phyloP scores from a whole-genome alignment of 2,888 invertebrate species.

The Apotomis betuletana region DNA sequence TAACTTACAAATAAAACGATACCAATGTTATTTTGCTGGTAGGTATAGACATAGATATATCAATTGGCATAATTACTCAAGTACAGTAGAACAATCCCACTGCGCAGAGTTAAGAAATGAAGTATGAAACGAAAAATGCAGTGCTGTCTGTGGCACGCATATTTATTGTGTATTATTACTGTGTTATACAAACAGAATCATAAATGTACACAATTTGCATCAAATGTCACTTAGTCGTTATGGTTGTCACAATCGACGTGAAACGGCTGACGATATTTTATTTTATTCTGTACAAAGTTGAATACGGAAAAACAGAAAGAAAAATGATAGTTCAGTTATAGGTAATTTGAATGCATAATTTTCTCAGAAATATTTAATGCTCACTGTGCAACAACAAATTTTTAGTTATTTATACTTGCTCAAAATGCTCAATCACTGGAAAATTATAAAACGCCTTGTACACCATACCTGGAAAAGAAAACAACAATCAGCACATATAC shows the following conservation, averaged over 20 bases:
- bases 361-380: conserved; percentile 1
- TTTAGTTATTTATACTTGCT: conserved; percentile 1
- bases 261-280: too few relatives aligned
- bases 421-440: not conserved
- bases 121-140: conserved; percentile 30
- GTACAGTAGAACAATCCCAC: not conserved
- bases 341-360: not conserved
- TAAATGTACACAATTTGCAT: not conserved
- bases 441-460: not conserved
- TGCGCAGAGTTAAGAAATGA: conserved; percentile 4
- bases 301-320: too few relatives aligned
- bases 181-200: conserved; percentile 22
- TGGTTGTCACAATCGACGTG: too few relatives aligned
- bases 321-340: not conserved
- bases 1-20: too few relatives aligned
- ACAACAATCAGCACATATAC: not conserved
- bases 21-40: too few relatives aligned
- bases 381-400: not conserved
- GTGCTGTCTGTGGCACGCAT: conserved; percentile 25
- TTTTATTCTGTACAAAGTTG: too few relatives aligned
- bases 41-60: not conserved
- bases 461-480: conserved; percentile 40
- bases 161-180: not conserved
- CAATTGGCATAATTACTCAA: not conserved
- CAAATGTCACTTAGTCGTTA: too few relatives aligned